phyloP scores from a whole-genome alignment of 2,113 vertebrate genomes.

The Fregetta grallaria region DNA sequence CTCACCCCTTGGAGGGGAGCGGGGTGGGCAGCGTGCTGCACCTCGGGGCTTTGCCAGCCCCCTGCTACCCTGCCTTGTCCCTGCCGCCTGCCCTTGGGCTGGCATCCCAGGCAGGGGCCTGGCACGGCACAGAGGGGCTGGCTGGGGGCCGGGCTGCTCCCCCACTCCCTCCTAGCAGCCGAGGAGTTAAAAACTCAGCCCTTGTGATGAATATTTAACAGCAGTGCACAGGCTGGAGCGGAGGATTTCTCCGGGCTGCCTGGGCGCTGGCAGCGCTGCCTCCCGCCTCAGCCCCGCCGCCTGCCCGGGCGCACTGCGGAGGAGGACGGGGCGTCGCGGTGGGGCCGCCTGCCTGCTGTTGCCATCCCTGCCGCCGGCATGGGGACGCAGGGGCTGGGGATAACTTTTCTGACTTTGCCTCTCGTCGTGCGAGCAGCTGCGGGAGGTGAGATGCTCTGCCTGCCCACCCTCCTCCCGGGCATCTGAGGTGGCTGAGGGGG shows the following conservation, averaged over 20 bases:
- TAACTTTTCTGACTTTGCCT: conserved; percentile 58
- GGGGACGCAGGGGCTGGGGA: background rate
- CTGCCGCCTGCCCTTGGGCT: background rate
- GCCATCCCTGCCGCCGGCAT: background rate
- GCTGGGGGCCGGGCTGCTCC: conserved; percentile 1
- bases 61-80: background rate
- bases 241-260: conserved; percentile 38
- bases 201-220: conserved; percentile 71
- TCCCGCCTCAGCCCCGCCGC: background rate
- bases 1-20: background rate
- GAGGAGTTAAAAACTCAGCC: conserved; percentile 72
- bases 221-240: conserved; percentile 50
- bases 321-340: background rate
- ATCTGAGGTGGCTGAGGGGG: background rate
- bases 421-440: conserved; percentile 35
- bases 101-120: background rate
- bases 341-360: background rate
- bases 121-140: background rate
- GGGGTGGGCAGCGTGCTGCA: background rate
- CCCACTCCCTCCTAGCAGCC: conserved; percentile 36
- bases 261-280: conserved; percentile 26
- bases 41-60: background rate
- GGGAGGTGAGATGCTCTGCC: conserved; percentile 50
- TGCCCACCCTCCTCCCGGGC: background rate
- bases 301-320: conserved; percentile 25